Percentiles rank a stretch among this genome's conserved stretches.
These are phyloP conservation scores for Clarias magur DNA, from an alignment of 2,113 vertebrate genomes.

Conservation along the genomic window DNA sequence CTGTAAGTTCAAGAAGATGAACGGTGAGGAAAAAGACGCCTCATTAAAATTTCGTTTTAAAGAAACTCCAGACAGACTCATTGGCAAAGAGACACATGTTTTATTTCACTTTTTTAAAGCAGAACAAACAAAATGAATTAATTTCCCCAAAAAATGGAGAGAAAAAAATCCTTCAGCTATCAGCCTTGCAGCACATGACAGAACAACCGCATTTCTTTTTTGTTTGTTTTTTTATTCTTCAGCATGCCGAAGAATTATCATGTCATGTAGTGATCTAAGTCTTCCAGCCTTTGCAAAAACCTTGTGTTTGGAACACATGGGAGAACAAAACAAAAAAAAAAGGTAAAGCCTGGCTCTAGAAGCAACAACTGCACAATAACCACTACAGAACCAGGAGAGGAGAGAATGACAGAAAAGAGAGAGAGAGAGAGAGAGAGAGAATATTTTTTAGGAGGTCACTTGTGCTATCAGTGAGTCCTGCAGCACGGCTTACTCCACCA, in stretches of 20 bases:
- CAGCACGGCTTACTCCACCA: not conserved
- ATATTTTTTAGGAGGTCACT: not conserved
- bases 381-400: conserved; percentile 52
- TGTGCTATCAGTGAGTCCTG: not conserved
- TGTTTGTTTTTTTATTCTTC: conserved; percentile 36
- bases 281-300: conserved; percentile 46
- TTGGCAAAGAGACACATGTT: conserved; percentile 62
- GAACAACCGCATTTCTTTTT: conserved; percentile 52
- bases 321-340: conserved; percentile 48
- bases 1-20: not conserved
- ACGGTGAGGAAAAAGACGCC: not conserved
- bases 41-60: not conserved
- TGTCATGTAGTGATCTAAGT: conserved; percentile 45
- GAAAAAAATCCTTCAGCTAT: conserved; percentile 50
- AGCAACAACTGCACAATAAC: conserved; percentile 56
- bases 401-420: not conserved
- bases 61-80: conserved; percentile 13
- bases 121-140: conserved; percentile 71
- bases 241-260: conserved; percentile 27
- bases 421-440: not conserved
- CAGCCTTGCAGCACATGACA: conserved; percentile 57
- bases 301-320: conserved; percentile 42
- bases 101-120: conserved; percentile 69
- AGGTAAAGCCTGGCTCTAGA: conserved; percentile 40
- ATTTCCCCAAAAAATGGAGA: conserved; percentile 60